Evolutionary conservation across 1,140 invertebrate species (phyloP), one percentile per base, ranked within the genome.

Genomic region (Mylabris phalerata): DNA sequence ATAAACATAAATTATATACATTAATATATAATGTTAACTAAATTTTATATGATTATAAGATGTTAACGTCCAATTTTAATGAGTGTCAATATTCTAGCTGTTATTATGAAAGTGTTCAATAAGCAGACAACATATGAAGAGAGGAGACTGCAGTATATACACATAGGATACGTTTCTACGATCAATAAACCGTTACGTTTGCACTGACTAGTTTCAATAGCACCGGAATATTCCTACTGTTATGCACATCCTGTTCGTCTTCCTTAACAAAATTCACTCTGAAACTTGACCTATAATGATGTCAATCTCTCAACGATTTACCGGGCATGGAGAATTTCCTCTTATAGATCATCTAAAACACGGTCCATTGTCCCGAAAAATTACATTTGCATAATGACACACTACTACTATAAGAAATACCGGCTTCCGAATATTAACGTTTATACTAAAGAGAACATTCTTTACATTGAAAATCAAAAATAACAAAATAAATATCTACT

Each of bases 221-320:
- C n/a, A 27, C 11, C 19, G 27, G 42, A 45, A 54, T 54, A 54
- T 54, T 54, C 51, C 46, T 42, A 27, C 43, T 54, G 50, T 52
- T 52, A 52, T 52, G 51, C 51, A 54, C 51, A 46, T 54, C 46
- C 43, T 45, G 46, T 43, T 54, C 42, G 51, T 54, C 42, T 51
- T 51, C 38, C 49, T 51, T 51, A 51, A 51, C 46, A 54, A 45
- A 54, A 45, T 32, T 7, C 42, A 54, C 26, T 45, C 41, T 45
- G 43, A 54, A 54, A 54, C 42, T 54, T 54, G 51, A 54, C 51
- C 51, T 46, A 46, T 54, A 54, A 54, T 54, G 51, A 54, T 54
- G 51, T 54, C 51, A 54, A 46, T 54, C 38, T 46, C 40, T 45
- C 51, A 45, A 54, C 42, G 46, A 54, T 54, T 45, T 32, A 45